These are phyloP conservation scores for Podarcis cretensis DNA, from an alignment of 2,113 vertebrate genomes.

Conservation along the genomic window DNA sequence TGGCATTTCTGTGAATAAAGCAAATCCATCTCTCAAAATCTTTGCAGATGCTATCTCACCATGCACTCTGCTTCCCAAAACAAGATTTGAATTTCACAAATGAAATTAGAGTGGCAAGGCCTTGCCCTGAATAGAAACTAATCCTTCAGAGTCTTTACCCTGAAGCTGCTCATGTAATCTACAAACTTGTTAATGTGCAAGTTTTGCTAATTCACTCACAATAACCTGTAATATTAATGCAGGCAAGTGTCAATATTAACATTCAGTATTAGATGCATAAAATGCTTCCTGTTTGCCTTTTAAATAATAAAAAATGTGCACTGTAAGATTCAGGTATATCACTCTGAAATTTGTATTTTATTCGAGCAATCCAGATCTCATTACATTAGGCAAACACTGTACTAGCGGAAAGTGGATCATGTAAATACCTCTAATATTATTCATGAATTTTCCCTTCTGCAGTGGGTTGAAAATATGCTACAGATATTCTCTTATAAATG, in stretches of 20 bases:
- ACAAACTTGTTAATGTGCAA: slow-evolving; percentile 54
- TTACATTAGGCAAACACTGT: slow-evolving; percentile 76
- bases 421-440: slow-evolving; percentile 79
- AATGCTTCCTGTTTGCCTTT: slow-evolving; percentile 42
- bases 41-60: slow-evolving; percentile 30
- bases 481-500: slow-evolving; percentile 68
- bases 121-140: slow-evolving; percentile 62
- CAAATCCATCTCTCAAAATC: slow-evolving; percentile 26
- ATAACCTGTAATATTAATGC: slow-evolving; percentile 56
- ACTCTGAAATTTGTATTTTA: slow-evolving; percentile 70
- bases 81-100: slow-evolving; percentile 58
- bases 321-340: slow-evolving; percentile 53
- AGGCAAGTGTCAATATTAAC: slow-evolving; percentile 66
- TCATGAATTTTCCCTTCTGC: slow-evolving; percentile 73
- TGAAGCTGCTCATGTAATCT: slow-evolving; percentile 38
- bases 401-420: slow-evolving; percentile 69
- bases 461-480: slow-evolving; percentile 63
- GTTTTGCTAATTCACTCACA: slow-evolving; percentile 59
- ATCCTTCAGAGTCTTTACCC: slow-evolving; percentile 17
- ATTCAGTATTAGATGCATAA: slow-evolving; percentile 50
- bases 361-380: slow-evolving; percentile 70
- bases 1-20: slow-evolving; percentile 57
- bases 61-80: slow-evolving; percentile 44
- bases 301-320: slow-evolving; percentile 42
- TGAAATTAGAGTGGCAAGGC: slow-evolving; percentile 60